phyloP scores from a whole-genome alignment of 2,797 vertebrate genomes.

The Rhabdophis nuchalis region DNA sequence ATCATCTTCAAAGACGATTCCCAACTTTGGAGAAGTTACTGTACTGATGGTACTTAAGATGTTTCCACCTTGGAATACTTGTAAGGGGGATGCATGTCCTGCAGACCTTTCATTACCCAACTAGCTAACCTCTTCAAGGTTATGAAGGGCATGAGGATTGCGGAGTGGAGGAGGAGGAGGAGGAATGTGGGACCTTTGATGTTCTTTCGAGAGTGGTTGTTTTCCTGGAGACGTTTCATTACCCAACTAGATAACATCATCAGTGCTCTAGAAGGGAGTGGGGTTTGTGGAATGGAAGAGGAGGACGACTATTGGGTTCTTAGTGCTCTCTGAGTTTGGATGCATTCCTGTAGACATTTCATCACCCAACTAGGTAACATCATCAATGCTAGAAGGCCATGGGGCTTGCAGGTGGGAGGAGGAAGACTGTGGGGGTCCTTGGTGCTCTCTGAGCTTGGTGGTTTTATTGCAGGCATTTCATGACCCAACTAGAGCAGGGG shows the following conservation, averaged over 20 bases:
- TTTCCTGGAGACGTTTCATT: too few species aligned
- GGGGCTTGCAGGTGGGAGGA: not conserved
- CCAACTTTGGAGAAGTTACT: not conserved
- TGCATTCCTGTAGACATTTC: too few species aligned
- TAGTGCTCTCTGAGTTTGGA: too few species aligned
- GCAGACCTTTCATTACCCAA: too few species aligned
- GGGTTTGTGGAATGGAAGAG: not conserved
- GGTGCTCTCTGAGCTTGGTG: not conserved
- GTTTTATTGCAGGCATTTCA: not conserved
- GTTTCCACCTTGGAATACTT: not conserved
- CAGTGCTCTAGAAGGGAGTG: not conserved
- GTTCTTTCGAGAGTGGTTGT: too few species aligned
- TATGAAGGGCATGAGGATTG: too few species aligned
- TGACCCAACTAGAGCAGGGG: not conserved
- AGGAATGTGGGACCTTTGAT: too few species aligned
- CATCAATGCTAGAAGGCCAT: not conserved
- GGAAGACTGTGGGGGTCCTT: not conserved
- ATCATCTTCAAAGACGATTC: not conserved
- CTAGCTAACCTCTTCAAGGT: too few species aligned
- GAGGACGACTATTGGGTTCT: too few species aligned
- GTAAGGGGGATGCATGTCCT: rapidly evolving
- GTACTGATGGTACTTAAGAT: not conserved
- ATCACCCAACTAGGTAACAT: not conserved
- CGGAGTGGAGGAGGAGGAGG: too few species aligned
- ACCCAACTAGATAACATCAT: too few species aligned